Evolutionary conservation across 2,797 vertebrate genomes (phyloP).

Genomic region (Xiphophorus birchmanni): DNA sequence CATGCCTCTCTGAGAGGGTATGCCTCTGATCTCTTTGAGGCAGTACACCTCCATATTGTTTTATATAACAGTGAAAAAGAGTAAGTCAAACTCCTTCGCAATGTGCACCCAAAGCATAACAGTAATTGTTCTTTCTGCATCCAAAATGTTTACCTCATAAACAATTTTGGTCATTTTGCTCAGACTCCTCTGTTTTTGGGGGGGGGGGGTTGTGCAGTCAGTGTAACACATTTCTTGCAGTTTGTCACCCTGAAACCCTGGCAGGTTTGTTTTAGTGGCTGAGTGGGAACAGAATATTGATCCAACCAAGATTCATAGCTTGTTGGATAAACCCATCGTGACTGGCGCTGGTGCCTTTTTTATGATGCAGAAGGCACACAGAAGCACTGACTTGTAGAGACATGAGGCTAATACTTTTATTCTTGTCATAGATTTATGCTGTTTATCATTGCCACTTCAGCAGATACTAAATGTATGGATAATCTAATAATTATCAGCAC

Average conservation of each 20-base stretch:
- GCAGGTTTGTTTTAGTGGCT: slow-evolving; percentile 50
- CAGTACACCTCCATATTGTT: slow-evolving; percentile 42
- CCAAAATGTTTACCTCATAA: slow-evolving; percentile 42
- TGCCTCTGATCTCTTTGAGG: slow-evolving; percentile 2
- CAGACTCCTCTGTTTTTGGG: neutral
- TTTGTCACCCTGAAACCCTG: slow-evolving; percentile 34
- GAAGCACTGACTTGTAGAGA: slow-evolving; percentile 23
- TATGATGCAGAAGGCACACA: slow-evolving; percentile 32
- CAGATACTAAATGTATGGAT: slow-evolving; percentile 22
- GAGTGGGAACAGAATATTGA: slow-evolving; percentile 64
- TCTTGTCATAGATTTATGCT: slow-evolving; percentile 11
- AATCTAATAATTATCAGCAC: slow-evolving; percentile 33
- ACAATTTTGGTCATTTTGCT: slow-evolving; percentile 16
- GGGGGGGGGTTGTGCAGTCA: slow-evolving; percentile 18
- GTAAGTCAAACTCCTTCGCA: slow-evolving; percentile 25
- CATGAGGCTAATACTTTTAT: slow-evolving; percentile 26
- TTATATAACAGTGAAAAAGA: slow-evolving; percentile 33
- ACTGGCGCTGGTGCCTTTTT: slow-evolving; percentile 42
- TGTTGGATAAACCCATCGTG: slow-evolving; percentile 45
- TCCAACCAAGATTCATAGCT: slow-evolving; percentile 57
- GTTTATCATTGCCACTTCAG: slow-evolving; percentile 11
- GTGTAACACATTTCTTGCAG: slow-evolving; percentile 33
- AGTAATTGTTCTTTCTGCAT: slow-evolving; percentile 15
- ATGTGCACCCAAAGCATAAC: slow-evolving; percentile 23
- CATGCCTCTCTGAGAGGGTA: neutral